Evolutionary conservation across 2,888 invertebrate genomes (phyloP).

Genomic region (Teleogryllus oceanicus): DNA sequence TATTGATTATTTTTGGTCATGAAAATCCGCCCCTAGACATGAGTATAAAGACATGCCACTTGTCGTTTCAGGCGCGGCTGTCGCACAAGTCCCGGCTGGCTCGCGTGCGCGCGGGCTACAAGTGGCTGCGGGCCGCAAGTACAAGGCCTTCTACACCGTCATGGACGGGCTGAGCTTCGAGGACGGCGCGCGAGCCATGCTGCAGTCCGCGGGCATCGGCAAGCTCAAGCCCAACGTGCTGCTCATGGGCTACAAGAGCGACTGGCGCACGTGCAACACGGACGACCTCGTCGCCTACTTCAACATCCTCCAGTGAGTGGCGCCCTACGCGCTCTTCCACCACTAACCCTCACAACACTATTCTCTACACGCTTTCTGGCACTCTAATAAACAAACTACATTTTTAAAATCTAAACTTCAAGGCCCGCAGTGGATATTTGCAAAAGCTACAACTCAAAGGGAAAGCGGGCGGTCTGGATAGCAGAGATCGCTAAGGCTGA

Average conservation of each 20-base stretch:
- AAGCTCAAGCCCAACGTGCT: slow-evolving; percentile 90
- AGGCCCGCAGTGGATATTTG: no score
- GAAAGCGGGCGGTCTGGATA: no score
- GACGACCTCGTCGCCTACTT: slow-evolving; percentile 85
- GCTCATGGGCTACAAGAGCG: slow-evolving; percentile 89
- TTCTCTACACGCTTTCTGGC: no score
- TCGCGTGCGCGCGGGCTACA: slow-evolving; percentile 64
- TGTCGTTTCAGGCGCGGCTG: slow-evolving; percentile 54
- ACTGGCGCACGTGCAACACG: slow-evolving; percentile 76
- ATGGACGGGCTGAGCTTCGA: slow-evolving; percentile 68
- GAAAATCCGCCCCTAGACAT: no score
- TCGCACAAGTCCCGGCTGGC: slow-evolving; percentile 61
- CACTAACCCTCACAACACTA: no score
- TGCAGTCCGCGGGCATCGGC: slow-evolving; percentile 88
- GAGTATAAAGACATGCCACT: no score
- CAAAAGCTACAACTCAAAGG: no score
- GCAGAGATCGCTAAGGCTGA: no score
- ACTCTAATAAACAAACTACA: no score
- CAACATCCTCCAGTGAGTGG: slow-evolving; percentile 84
- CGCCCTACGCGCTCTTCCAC: background rate
- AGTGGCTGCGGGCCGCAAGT: slow-evolving; percentile 76
- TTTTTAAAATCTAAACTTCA: no score
- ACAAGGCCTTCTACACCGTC: slow-evolving; percentile 83
- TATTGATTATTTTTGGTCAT: no score
- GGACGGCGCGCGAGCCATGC: slow-evolving; percentile 73